These are phyloP conservation scores for Psittacula echo DNA, from an alignment of 2,797 vertebrate genomes.

Conservation along the genomic window DNA sequence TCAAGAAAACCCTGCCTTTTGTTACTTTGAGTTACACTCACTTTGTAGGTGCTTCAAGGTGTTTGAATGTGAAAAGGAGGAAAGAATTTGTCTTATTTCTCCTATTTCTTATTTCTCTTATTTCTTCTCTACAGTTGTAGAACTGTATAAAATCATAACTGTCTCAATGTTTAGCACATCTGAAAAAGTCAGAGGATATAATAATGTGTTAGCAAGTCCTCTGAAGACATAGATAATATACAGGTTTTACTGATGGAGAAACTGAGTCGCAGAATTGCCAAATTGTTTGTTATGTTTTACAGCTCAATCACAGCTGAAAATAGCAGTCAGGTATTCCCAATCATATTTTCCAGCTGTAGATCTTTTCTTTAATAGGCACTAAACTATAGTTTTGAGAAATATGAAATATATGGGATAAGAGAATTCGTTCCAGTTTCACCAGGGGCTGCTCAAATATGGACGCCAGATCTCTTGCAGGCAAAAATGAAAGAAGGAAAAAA, in stretches of 20 bases:
- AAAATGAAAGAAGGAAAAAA: constrained; percentile 25
- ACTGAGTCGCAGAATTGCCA: neutral
- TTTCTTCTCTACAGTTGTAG: neutral
- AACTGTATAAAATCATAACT: neutral
- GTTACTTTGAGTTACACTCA: neutral
- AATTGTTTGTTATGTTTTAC: neutral
- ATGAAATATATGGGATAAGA: neutral
- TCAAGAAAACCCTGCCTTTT: neutral
- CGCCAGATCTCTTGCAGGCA: constrained; percentile 13
- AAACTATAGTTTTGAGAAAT: constrained; percentile 8
- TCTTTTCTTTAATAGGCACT: neutral
- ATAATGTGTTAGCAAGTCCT: neutral
- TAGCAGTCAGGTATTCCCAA: neutral
- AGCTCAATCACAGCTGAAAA: neutral
- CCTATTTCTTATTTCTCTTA: neutral
- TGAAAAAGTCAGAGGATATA: neutral
- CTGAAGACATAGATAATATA: neutral
- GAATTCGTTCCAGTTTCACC: neutral
- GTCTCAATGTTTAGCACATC: neutral
- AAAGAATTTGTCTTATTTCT: neutral
- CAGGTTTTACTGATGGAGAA: neutral
- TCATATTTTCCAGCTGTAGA: neutral
- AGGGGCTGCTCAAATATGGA: neutral
- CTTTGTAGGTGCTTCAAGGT: neutral
- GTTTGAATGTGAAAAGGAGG: neutral